phyloP scores from a whole-genome alignment of 2,797 vertebrate genomes.

The Acanthornis magna region DNA sequence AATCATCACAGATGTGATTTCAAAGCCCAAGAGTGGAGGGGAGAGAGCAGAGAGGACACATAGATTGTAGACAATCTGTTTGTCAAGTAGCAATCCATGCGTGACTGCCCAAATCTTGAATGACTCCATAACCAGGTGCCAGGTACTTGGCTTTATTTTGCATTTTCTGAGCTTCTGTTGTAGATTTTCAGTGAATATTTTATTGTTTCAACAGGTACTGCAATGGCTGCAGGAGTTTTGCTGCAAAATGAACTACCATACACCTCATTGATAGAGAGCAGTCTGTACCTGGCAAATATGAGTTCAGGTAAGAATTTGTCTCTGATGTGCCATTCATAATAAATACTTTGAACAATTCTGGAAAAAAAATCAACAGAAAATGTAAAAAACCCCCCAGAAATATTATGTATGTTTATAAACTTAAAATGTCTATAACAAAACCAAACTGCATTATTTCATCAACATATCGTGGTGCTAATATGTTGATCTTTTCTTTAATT shows the following conservation, averaged over 20 bases:
- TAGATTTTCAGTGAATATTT: neutral
- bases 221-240: constrained; percentile 89
- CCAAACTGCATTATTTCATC: neutral
- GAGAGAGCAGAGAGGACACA: neutral
- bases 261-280: constrained; percentile 67
- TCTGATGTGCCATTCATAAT: neutral
- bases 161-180: neutral
- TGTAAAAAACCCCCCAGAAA: accelerated
- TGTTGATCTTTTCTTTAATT: neutral
- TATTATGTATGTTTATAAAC: neutral
- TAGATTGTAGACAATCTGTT: neutral
- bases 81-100: neutral
- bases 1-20: neutral
- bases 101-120: neutral
- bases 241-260: constrained; percentile 82
- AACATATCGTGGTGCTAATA: neutral
- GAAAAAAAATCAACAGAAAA: neutral
- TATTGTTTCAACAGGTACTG: constrained; percentile 74
- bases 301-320: constrained; percentile 81
- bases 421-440: neutral
- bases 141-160: neutral
- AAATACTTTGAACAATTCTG: neutral
- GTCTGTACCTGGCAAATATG: constrained; percentile 73
- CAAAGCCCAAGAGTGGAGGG: neutral
- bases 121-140: neutral